These are phyloP conservation scores for Stegastes partitus DNA, from an alignment of 2,113 vertebrate genomes.

Conservation along the genomic window DNA sequence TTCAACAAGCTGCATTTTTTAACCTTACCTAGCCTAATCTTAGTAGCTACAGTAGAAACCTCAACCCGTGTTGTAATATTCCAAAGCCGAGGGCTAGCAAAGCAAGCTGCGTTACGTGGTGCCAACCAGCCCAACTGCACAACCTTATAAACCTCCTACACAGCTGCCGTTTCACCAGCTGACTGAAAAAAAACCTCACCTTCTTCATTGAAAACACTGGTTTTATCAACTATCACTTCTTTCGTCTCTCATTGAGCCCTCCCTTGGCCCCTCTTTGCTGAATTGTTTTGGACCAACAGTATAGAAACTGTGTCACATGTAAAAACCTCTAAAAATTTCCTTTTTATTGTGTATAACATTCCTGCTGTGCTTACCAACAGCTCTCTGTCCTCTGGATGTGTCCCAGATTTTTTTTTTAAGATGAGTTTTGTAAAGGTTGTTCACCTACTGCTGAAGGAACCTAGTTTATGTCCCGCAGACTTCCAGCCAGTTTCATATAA, in stretches of 20 bases:
- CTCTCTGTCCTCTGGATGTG: not conserved
- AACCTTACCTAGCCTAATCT: not conserved
- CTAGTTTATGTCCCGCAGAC: not conserved
- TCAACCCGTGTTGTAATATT: not conserved
- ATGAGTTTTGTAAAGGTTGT: not conserved
- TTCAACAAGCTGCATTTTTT: not conserved
- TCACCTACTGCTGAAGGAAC: not conserved
- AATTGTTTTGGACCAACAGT: not conserved
- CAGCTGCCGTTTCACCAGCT: too few relatives aligned
- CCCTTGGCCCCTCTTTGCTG: not conserved
- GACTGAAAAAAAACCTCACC: too few relatives aligned
- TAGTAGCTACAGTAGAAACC: not conserved
- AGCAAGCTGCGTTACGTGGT: not conserved
- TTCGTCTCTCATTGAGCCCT: not conserved
- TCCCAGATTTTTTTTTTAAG: not conserved
- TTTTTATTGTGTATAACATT: not conserved
- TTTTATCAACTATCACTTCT: not conserved
- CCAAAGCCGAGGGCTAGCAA: not conserved
- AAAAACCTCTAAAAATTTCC: not conserved
- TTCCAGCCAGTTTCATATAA: not conserved
- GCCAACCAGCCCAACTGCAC: not conserved
- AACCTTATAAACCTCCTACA: not conserved
- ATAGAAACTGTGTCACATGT: not conserved
- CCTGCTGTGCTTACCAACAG: not conserved
- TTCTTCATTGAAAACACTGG: not conserved